Evolutionary conservation across 2,888 invertebrate genomes (phyloP), one percentile per base, ranked within the genome.

Genomic region (Platerodrilus igneus): DNA sequence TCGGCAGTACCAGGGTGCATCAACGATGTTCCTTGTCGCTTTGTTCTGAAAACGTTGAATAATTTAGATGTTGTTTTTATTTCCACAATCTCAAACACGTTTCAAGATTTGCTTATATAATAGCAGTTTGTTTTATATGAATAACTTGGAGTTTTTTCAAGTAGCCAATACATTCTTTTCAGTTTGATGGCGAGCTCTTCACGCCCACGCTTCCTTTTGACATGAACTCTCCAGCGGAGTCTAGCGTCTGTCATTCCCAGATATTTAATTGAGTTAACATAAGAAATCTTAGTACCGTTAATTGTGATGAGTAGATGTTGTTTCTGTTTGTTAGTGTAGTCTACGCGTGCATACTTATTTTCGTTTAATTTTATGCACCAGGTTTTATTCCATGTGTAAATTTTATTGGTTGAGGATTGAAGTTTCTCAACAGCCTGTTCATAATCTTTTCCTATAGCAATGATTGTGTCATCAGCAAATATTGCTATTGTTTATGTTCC

Each of bases 321-420:
- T n/a, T n/a, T n/a, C 34, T 36, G 42, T 35, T 43, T 43, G 5
- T 37, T 45, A 8, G 52, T 47, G 28, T 52, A 55, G 8, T 48
- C 53, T 18, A 52, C 33, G 21, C 55, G 52, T 2, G 36, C 26
- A 10, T 51, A 55, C 47, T 57, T 56, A 1, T 9, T 23, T 35
- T 51, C 46, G 21, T 48, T 56, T 7, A 45, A 29, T 35, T 51
- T 53, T 7, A 52, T 53, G 17, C 42, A 23, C 55, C 55, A 55
- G 18, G 41, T 40, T 8, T 52, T 41, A 11, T 42, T 38, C 51
- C 53, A 50, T 7, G 37, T 35, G 11, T 31, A 23, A 17, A 46
- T 33, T 31, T 37, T 43, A 15, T 40, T 13, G 13, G n/a, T n/a
- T n/a, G 35, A 8, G 5, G 6, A 25, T 45, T 51, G 47, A 17